Base-by-base conservation (phyloP, 37 sponge, comb jelly and placozoan genomes). In the Aplysina aerophoba region DNA sequence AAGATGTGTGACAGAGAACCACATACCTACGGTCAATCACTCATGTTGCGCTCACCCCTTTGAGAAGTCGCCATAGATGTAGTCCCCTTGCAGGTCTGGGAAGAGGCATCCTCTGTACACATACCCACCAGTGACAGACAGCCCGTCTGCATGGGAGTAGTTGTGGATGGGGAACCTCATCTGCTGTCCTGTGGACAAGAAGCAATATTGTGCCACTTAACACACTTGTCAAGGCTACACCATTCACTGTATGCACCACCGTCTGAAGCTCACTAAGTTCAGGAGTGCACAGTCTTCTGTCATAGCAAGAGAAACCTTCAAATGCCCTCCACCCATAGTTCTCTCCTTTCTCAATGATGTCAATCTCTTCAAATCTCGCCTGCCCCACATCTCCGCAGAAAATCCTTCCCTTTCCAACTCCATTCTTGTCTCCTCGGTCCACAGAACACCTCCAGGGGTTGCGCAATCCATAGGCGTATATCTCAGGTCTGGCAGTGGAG, bases 371-470 rank as follows among this genome's bases (percentile, higher is more conserved):
- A 88, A 78, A 94, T 37, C 77, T 69, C 14, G 56, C 39, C 81
- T 91, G 91, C 38, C 95, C 95, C 15, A 94, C 95, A 67, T 94
- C 95, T n/a, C 95, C 95, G 77, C 95, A 94, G 81, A 94, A 88
- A 0, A 94, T 83, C 27, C 95, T 59, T 20, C 95, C 95, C 12
- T 54, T 38, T 0, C 91, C 94, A 15, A 30, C 64, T 22, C 91
- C 87, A 41, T 83, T 89, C 31, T 65, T 84, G 63, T 94, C 95
- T 59, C 95, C 95, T 22, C 87, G 55, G 79, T 94, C 95, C 30
- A 88, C 33, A 41, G 89, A 88, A 59, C 95, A 94, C 44, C 95
- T 80, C 95, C 95, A 94, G 8, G 89, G 89, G 44, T 94, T 91
- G 19, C 95, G 84, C n/a, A 94, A 54, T 19, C 95, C 95, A 44